Evolutionary conservation across 2,888 invertebrate genomes (phyloP).

Genomic region (Proisotoma minuta): DNA sequence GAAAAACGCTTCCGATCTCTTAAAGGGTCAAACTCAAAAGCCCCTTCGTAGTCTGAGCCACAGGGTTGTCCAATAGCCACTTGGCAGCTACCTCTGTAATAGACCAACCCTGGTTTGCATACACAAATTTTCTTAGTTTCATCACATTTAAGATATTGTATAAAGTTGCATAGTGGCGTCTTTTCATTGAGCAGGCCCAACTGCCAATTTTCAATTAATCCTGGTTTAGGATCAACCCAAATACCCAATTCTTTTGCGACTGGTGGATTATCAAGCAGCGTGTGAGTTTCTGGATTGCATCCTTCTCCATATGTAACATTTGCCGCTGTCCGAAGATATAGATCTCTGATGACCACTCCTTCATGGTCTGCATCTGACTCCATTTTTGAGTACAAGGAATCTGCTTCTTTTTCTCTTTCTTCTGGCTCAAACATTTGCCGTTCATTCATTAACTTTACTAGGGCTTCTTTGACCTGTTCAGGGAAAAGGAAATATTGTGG

Average conservation of each 20-base stretch:
- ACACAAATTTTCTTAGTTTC: constrained; percentile 10
- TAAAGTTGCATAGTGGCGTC: constrained; percentile 19
- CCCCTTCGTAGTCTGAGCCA: constrained; percentile 13
- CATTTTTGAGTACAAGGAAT: constrained; percentile 12
- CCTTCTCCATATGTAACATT: constrained; percentile 6
- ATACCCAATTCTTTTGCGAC: constrained; percentile 13
- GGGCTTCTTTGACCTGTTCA: constrained; percentile 13
- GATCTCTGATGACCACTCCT: constrained; percentile 25
- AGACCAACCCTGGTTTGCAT: constrained; percentile 9
- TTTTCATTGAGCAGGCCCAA: constrained; percentile 16
- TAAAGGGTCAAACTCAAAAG: constrained; percentile 19
- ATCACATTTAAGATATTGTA: constrained; percentile 16
- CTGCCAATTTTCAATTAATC: constrained; percentile 24
- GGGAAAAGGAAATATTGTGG: constrained; percentile 19
- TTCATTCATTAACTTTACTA: not conserved
- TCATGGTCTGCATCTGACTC: constrained; percentile 22
- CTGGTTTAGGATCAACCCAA: constrained; percentile 20
- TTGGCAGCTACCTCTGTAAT: not conserved
- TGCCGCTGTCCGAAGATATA: constrained; percentile 14
- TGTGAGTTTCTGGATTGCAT: constrained; percentile 17
- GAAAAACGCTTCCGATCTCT: constrained; percentile 20
- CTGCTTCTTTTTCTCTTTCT: constrained; percentile 15
- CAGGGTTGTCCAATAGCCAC: constrained; percentile 9
- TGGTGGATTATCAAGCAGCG: constrained; percentile 23
- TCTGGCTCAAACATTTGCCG: not conserved